Evolutionary conservation across 2,113 vertebrate genomes (phyloP).

Genomic region (Paratilapia polleni): DNA sequence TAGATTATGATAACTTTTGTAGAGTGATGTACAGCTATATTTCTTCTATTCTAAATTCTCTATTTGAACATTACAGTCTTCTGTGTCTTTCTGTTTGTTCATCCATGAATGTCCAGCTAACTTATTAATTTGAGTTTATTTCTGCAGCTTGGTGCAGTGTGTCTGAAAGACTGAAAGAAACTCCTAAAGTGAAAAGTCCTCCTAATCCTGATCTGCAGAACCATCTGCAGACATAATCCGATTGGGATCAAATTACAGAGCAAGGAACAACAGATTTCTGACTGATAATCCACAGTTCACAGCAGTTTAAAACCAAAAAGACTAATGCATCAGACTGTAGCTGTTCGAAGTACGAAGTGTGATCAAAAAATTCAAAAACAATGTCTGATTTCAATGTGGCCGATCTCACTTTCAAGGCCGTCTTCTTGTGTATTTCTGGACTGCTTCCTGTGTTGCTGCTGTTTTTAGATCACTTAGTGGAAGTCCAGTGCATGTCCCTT

Average conservation of each 20-base stretch:
- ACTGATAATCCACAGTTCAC: neutral
- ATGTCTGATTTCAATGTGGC: neutral
- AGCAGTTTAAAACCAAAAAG: neutral
- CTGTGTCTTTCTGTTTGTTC: too few species aligned
- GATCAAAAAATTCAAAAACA: neutral
- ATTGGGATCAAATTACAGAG: neutral
- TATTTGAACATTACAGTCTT: too few species aligned
- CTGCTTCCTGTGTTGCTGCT: neutral
- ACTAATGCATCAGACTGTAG: neutral
- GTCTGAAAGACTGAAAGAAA: too few species aligned
- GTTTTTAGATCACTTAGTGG: neutral
- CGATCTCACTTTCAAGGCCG: neutral
- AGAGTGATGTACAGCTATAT: too few species aligned
- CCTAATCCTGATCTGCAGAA: neutral
- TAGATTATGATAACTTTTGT: too few species aligned
- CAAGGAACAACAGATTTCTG: neutral
- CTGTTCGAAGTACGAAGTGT: accelerated
- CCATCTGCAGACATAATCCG: neutral
- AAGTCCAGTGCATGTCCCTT: too few species aligned
- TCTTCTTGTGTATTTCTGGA: neutral
- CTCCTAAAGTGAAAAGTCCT: neutral
- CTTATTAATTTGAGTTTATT: neutral
- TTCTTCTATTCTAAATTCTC: too few species aligned
- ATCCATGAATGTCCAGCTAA: neutral
- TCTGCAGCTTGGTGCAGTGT: too few species aligned